Conservation (phyloP, 2,113 vertebrate species). For the Pseudorectes ferrugineus region DNA sequence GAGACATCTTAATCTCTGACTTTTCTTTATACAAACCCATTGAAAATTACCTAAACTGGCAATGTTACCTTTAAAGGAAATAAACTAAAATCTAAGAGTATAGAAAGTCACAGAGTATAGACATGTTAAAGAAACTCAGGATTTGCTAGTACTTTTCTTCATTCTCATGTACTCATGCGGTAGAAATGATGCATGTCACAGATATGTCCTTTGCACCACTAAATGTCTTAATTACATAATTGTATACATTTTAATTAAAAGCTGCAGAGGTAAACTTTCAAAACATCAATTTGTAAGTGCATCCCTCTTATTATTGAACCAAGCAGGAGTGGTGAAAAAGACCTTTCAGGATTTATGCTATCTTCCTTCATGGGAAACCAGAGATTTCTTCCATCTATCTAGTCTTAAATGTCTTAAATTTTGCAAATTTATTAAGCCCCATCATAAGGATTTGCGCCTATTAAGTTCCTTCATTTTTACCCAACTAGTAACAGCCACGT, state of each 20-base stretch:
- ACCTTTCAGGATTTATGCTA: background rate
- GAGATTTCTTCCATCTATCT: background rate
- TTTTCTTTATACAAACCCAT: conserved; percentile 28
- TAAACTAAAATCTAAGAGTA: background rate
- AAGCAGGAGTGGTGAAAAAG: background rate
- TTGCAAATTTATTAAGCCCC: background rate
- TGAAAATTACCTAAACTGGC: conserved; percentile 29
- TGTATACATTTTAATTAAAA: background rate
- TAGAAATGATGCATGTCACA: background rate
- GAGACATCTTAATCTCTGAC: background rate
- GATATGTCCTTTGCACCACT: background rate
- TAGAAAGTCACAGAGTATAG: background rate
- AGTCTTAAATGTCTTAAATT: background rate
- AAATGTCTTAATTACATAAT: background rate
- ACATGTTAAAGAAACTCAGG: background rate
- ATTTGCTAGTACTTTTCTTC: background rate
- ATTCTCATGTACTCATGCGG: background rate
- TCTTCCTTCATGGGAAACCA: background rate
- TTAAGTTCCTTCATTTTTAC: background rate
- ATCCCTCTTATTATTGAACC: background rate
- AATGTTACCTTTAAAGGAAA: background rate
- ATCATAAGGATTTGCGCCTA: background rate
- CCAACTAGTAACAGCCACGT: background rate
- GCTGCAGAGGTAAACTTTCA: background rate
- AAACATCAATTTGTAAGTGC: background rate